A percentile compares a stretch with the other conserved stretches of the same genome.
phyloP scores from a whole-genome alignment of 2,888 invertebrate genomes.

The Rhagonycha lutea region DNA sequence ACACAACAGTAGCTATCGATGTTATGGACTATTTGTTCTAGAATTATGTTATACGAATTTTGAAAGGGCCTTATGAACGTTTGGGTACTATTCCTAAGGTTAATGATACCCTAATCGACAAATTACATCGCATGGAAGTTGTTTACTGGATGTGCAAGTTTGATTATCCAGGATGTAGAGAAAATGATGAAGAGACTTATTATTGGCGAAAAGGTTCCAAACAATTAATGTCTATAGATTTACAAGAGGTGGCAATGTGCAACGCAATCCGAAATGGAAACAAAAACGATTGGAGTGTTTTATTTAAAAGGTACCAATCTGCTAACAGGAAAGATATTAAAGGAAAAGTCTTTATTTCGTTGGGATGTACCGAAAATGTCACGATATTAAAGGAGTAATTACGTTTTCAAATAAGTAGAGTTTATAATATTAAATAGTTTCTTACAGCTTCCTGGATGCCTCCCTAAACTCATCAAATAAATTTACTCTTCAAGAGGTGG shows the following conservation, averaged over 20 bases:
- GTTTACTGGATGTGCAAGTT: constrained; percentile 43
- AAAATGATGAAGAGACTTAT: background rate
- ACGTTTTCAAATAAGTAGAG: background rate
- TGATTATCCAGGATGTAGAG: constrained; percentile 47
- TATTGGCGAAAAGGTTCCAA: no score
- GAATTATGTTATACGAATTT: constrained; percentile 7
- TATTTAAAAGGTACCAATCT: background rate
- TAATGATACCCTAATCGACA: constrained; percentile 16
- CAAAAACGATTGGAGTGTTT: background rate
- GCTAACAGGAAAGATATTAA: background rate
- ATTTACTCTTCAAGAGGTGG: rapidly evolving
- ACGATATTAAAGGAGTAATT: background rate
- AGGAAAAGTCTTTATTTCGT: background rate
- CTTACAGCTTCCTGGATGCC: background rate
- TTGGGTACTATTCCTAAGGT: constrained; percentile 49
- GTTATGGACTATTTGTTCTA: background rate
- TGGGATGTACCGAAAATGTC: background rate
- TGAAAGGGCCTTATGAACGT: constrained; percentile 14
- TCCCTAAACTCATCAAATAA: background rate
- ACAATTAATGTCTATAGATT: background rate
- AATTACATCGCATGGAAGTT: constrained; percentile 50
- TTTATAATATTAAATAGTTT: background rate
- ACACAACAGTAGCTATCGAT: no score
- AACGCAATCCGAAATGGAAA: background rate
- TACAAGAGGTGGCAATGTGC: background rate